Conservation (phyloP, 2,797 vertebrate species). For the Xyrichtys novacula region DNA sequence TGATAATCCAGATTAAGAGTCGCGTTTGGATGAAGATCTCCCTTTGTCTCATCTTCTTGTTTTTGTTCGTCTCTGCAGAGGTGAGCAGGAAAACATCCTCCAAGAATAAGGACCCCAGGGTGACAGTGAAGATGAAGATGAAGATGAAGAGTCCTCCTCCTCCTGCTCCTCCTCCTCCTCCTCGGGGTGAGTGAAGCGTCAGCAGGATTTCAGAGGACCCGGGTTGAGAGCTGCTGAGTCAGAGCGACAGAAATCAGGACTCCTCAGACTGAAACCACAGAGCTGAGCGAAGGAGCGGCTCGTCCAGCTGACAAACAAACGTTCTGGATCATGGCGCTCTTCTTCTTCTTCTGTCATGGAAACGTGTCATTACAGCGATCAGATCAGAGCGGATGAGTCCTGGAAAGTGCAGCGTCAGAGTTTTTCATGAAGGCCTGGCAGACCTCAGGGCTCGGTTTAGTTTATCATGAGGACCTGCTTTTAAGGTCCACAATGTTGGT, state of each 20-base stretch:
- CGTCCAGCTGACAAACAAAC: constrained; percentile 15
- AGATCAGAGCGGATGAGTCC: neutral
- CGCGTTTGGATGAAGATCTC: too few relatives aligned
- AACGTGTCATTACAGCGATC: constrained; percentile 52
- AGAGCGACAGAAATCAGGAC: constrained; percentile 22
- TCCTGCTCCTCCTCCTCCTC: too few relatives aligned
- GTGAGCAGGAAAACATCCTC: constrained; percentile 10
- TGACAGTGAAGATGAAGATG: constrained; percentile 16
- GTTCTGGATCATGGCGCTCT: neutral
- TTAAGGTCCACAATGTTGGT: neutral
- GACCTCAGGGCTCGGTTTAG: constrained; percentile 15
- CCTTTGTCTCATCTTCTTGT: constrained; percentile 3
- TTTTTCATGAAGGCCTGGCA: constrained; percentile 38
- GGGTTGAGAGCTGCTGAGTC: constrained; percentile 26
- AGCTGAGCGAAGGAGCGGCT: neutral
- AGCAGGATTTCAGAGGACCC: constrained; percentile 17
- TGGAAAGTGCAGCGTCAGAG: constrained; percentile 47
- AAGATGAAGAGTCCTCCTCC: constrained; percentile 44
- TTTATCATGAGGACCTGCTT: constrained; percentile 12
- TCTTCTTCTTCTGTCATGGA: constrained; percentile 34
- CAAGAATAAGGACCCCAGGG: constrained; percentile 7
- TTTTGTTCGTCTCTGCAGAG: constrained; percentile 7
- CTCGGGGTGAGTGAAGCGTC: constrained; percentile 43
- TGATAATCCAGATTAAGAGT: too few relatives aligned
- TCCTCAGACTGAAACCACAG: constrained; percentile 17